Conservation (phyloP, 2,888 invertebrate species). For the Parnassius glacialis region DNA sequence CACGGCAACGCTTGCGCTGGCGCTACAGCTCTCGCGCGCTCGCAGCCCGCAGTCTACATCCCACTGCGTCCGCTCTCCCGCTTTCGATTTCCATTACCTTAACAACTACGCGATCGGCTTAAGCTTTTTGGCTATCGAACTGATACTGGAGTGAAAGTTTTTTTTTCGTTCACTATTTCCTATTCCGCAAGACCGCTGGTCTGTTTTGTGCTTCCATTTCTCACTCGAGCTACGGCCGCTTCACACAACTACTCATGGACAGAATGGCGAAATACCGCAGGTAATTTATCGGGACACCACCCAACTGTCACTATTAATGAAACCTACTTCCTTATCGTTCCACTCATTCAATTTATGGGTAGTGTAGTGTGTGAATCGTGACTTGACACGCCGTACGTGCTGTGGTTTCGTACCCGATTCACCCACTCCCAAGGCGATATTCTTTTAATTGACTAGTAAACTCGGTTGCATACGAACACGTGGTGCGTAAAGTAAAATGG, state of each 20-base stretch:
- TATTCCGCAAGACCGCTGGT: background rate
- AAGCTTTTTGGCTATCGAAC: background rate
- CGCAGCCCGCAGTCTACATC: constrained; percentile 15
- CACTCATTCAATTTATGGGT: constrained; percentile 7
- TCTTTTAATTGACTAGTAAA: constrained; percentile 12
- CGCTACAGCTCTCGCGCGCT: constrained; percentile 48
- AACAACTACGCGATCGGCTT: background rate
- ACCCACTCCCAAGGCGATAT: background rate
- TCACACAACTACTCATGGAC: constrained; percentile 46
- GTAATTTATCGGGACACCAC: constrained; percentile 38
- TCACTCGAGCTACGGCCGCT: constrained; percentile 29
- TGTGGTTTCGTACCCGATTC: background rate
- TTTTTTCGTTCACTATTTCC: background rate
- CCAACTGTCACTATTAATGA: background rate
- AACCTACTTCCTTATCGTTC: background rate
- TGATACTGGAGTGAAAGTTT: background rate
- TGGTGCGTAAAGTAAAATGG: constrained; percentile 74
- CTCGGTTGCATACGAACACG: constrained; percentile 53
- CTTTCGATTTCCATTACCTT: background rate
- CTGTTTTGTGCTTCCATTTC: background rate
- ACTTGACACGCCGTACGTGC: constrained; percentile 27
- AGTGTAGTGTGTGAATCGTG: constrained; percentile 6
- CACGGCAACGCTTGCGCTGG: constrained; percentile 76
- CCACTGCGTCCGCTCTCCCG: constrained; percentile 22
- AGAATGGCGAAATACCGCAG: constrained; percentile 70